A percentile compares a stretch with the other conserved stretches of the same genome.
phyloP scores from a whole-genome alignment of 1,140 invertebrate species.

The Caenorhabditis latens region DNA sequence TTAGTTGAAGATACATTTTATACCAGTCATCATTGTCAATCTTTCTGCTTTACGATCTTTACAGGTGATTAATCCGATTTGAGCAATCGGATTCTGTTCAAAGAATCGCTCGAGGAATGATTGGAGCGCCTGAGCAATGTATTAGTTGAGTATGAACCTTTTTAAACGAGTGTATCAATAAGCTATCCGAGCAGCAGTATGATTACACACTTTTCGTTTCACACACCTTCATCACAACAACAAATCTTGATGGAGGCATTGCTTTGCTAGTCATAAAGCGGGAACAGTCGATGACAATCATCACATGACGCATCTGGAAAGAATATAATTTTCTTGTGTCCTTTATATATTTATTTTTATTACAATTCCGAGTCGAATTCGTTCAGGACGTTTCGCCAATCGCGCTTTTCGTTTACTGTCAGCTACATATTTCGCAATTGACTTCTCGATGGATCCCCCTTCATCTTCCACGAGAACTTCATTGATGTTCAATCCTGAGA shows the following conservation, averaged over 20 bases:
- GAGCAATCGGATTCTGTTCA: slow-evolving; percentile 98
- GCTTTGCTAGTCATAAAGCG: slow-evolving; percentile 93
- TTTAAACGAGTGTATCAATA: not conserved
- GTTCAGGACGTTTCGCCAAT: slow-evolving; percentile 77
- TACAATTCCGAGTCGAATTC: slow-evolving; percentile 80
- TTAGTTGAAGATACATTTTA: not conserved
- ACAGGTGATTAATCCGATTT: slow-evolving; percentile 91
- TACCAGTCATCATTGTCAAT: slow-evolving; percentile 88
- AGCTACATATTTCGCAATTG: slow-evolving; percentile 78
- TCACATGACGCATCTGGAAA: slow-evolving; percentile 85
- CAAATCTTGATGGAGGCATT: slow-evolving; percentile 91
- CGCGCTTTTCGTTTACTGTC: slow-evolving; percentile 77
- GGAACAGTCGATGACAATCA: slow-evolving; percentile 91
- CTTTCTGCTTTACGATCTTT: slow-evolving; percentile 94
- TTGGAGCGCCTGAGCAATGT: slow-evolving; percentile 84
- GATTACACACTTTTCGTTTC: not conserved
- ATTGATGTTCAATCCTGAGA: slow-evolving; percentile 73
- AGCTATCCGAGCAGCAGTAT: not conserved
- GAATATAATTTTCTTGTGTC: no score
- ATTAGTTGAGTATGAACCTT: not conserved
- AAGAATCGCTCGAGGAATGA: slow-evolving; percentile 96
- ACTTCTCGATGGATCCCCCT: slow-evolving; percentile 78
- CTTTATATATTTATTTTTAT: not conserved
- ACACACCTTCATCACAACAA: slow-evolving; percentile 76
- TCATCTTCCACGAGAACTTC: slow-evolving; percentile 79